These are phyloP conservation scores for Drosophila leontia DNA, from an alignment of 1,140 invertebrate species.

Conservation along the genomic window DNA sequence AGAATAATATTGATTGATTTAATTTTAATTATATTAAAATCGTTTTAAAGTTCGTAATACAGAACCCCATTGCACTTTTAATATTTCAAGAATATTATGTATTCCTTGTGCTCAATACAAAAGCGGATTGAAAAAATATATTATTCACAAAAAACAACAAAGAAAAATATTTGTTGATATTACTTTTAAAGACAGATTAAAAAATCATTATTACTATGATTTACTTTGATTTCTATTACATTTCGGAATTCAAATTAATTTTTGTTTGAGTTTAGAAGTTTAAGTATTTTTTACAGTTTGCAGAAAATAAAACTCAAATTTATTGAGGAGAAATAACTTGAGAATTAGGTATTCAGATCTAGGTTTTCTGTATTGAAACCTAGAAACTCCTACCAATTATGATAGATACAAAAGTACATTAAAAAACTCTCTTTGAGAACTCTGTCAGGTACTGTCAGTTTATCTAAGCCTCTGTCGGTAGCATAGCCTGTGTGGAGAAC, in stretches of 20 bases:
- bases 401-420: neutral
- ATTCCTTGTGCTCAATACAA: too few relatives aligned
- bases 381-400: neutral
- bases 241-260: neutral
- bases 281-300: too few relatives aligned
- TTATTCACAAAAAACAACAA: too few relatives aligned
- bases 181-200: too few relatives aligned
- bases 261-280: neutral
- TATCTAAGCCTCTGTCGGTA: conserved; percentile 3
- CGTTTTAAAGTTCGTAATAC: neutral
- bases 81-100: too few relatives aligned
- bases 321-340: too few relatives aligned
- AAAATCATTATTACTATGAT: too few relatives aligned
- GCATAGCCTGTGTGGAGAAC: conserved; percentile 12
- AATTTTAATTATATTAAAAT: neutral
- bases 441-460: conserved; percentile 8
- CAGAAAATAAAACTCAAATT: too few relatives aligned
- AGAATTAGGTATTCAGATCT: neutral
- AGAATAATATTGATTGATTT: neutral
- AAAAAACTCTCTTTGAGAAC: neutral
- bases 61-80: neutral
- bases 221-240: neutral
- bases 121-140: neutral
- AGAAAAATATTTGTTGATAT: too few relatives aligned
- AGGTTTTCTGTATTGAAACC: neutral